phyloP scores from a whole-genome alignment of 2,797 vertebrate species.

The Sebastiscus albofasciatus region DNA sequence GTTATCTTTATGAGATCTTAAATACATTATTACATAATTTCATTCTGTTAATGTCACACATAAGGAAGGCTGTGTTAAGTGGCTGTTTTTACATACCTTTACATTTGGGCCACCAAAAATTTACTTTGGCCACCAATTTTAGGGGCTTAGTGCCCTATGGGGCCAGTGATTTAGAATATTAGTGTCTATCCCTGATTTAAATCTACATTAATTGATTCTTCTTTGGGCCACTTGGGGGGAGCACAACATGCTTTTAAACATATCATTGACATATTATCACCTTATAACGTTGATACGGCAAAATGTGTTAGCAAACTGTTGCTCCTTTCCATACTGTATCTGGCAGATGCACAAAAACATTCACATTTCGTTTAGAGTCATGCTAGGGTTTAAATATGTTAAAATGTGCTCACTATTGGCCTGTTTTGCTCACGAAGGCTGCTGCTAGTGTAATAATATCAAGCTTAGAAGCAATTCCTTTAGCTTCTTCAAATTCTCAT shows the following conservation, averaged over 20 bases:
- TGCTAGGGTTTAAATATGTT: neutral
- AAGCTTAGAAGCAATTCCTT: conserved; percentile 1
- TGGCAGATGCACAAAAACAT: neutral
- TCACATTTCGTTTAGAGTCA: neutral
- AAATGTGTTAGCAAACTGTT: too few relatives aligned
- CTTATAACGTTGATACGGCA: neutral
- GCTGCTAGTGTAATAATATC: neutral
- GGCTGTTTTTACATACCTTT: too few relatives aligned
- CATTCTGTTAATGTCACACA: too few relatives aligned
- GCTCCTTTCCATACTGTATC: neutral
- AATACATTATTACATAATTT: too few relatives aligned
- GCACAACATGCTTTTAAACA: neutral
- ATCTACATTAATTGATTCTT: neutral
- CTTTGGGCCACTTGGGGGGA: neutral
- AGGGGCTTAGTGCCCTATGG: too few relatives aligned
- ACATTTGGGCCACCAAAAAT: too few relatives aligned
- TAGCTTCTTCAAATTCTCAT: conserved; percentile 21
- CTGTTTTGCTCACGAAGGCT: neutral
- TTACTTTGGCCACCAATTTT: too few relatives aligned
- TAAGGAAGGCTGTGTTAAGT: too few relatives aligned
- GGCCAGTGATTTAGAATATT: too few relatives aligned
- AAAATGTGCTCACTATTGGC: neutral
- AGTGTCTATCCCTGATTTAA: neutral
- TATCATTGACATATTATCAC: neutral
- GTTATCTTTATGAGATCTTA: too few relatives aligned